Percentiles rank a stretch among this genome's conserved stretches.
These are phyloP conservation scores for Egretta garzetta DNA, from an alignment of 2,113 vertebrate genomes.

Conservation along the genomic window DNA sequence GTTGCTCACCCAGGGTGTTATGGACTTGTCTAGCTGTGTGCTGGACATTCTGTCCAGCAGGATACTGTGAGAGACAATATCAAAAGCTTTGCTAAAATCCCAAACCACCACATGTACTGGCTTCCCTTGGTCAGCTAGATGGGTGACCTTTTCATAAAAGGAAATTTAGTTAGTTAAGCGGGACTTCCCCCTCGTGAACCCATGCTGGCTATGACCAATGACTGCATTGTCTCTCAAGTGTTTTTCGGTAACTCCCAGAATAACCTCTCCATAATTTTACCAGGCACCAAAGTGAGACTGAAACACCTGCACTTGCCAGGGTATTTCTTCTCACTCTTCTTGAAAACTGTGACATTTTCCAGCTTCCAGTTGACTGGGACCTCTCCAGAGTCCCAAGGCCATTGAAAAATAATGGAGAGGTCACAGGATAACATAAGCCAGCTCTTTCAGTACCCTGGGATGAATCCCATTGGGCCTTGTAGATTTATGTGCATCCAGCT, in stretches of 20 bases:
- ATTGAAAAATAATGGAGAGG: background rate
- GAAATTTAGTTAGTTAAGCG: background rate
- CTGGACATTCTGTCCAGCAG: background rate
- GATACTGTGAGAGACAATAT: background rate
- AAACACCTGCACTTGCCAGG: background rate
- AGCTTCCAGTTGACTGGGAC: background rate
- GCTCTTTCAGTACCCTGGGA: background rate
- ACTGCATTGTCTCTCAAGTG: background rate
- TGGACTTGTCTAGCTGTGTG: background rate
- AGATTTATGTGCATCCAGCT: background rate
- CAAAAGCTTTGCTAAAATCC: background rate
- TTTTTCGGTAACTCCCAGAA: background rate
- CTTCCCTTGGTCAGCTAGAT: background rate
- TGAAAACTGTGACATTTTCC: background rate
- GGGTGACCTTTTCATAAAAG: background rate
- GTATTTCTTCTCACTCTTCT: background rate
- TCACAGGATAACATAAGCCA: background rate
- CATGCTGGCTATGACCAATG: background rate
- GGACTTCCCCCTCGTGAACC: background rate
- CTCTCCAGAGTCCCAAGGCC: background rate
- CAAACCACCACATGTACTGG: background rate
- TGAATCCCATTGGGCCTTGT: background rate
- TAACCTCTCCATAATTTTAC: background rate
- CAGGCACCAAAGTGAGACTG: background rate
- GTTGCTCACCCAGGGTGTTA: background rate